Conservation (phyloP, 2,888 invertebrate species). For the Poecilus cupreus region DNA sequence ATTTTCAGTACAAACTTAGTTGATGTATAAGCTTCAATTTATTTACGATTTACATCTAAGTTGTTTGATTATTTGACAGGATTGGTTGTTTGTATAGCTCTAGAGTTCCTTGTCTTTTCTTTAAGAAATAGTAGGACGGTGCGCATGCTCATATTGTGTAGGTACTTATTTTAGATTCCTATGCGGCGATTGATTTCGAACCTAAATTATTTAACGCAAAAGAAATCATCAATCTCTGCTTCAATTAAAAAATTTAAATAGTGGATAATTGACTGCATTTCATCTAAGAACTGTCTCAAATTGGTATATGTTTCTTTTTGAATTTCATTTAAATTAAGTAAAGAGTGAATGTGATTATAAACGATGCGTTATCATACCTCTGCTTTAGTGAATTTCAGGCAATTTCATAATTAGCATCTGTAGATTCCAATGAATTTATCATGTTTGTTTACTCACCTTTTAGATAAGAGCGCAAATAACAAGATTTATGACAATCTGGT, state of each 20-base stretch:
- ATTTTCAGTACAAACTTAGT: too few relatives aligned
- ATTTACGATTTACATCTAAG: background rate
- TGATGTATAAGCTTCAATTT: conserved; percentile 3
- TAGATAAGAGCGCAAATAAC: conserved; percentile 42
- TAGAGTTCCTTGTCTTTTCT: background rate
- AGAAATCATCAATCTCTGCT: background rate
- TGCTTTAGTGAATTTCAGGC: conserved; percentile 38
- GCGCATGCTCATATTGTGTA: background rate
- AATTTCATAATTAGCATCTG: conserved; percentile 53
- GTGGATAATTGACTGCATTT: background rate
- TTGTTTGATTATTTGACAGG: background rate
- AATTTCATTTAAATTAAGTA: conserved; percentile 43
- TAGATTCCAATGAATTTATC: conserved; percentile 36
- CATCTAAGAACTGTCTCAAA: background rate
- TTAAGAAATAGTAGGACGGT: background rate
- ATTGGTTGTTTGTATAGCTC: background rate
- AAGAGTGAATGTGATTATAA: conserved; percentile 9
- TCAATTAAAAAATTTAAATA: background rate
- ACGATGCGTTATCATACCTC: conserved; percentile 46
- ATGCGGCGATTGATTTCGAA: background rate
- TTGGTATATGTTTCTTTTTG: conserved; percentile 18
- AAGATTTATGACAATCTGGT: conserved; percentile 60
- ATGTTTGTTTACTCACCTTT: conserved; percentile 37
- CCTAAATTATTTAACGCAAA: background rate
- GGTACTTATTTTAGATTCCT: background rate